Conservation (phyloP, 2,888 invertebrate species). For the Myopa testacea region DNA sequence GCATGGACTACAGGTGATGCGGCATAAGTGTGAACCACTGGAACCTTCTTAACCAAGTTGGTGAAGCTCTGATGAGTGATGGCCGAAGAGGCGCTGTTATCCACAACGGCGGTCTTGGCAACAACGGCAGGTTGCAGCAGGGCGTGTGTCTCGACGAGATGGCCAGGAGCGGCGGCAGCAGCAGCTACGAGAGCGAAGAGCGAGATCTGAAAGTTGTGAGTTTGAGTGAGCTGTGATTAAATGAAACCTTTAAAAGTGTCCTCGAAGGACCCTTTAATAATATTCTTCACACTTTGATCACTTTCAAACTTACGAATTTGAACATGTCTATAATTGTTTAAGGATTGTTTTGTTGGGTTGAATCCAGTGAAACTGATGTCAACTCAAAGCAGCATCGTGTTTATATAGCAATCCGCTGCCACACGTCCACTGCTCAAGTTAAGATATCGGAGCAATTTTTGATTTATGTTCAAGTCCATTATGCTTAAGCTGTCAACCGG, state of each 20-base stretch:
- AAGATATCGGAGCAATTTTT: conserved; percentile 2
- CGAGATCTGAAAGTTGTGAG: conserved; percentile 66
- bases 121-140: conserved; percentile 61
- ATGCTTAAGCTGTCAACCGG: conserved; percentile 51
- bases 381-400: conserved; percentile 42
- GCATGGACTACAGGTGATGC: conserved; percentile 43
- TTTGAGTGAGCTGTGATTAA: not conserved
- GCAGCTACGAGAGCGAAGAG: conserved; percentile 73
- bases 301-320: conserved; percentile 63
- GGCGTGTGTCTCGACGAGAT: conserved; percentile 57
- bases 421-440: not conserved
- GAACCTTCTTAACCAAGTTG: conserved; percentile 69
- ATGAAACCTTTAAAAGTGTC: not conserved
- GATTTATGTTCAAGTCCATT: conserved; percentile 33
- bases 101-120: conserved; percentile 61
- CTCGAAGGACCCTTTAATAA: not conserved
- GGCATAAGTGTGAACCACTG: conserved; percentile 43
- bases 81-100: conserved; percentile 67
- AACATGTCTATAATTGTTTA: conserved; percentile 59
- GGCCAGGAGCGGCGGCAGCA: conserved; percentile 65
- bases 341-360: conserved; percentile 46
- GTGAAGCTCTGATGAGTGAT: conserved; percentile 72
- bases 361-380: conserved; percentile 59
- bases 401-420: conserved; percentile 53
- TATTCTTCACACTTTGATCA: no score